A percentile compares a stretch with the other conserved stretches of the same genome.
Evolutionary conservation across 1,140 invertebrate genomes (phyloP).

Genomic region (Heliconius nattereri): DNA sequence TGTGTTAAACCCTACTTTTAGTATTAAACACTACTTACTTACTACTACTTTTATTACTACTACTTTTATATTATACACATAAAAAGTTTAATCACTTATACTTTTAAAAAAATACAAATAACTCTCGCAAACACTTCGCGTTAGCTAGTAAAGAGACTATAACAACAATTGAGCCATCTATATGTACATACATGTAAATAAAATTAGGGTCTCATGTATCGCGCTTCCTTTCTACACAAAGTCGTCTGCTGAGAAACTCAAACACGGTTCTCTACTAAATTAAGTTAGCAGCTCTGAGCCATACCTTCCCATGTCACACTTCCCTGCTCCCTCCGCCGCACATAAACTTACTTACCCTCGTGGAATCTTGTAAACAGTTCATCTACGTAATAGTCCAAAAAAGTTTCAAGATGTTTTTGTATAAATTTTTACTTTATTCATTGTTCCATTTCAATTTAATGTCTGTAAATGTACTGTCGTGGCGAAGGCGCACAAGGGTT

Average conservation of each 20-base stretch:
- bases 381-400: neutral
- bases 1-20: too few species aligned
- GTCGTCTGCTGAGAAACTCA: slow-evolving; percentile 60
- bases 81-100: too few species aligned
- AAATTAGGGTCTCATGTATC: slow-evolving; percentile 16
- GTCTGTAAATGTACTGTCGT: too few species aligned
- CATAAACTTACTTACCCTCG: slow-evolving; percentile 22
- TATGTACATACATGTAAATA: slow-evolving; percentile 4
- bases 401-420: neutral
- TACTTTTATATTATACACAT: too few species aligned
- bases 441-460: too few species aligned
- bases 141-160: neutral
- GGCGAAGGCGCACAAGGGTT: too few species aligned
- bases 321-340: slow-evolving; percentile 46
- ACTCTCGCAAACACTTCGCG: too few species aligned
- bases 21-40: too few species aligned
- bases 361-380: slow-evolving; percentile 2
- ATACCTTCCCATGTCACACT: slow-evolving; percentile 58
- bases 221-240: slow-evolving; percentile 42
- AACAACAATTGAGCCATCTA: neutral
- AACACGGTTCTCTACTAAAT: slow-evolving; percentile 74
- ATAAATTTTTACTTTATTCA: neutral
- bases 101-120: neutral
- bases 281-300: slow-evolving; percentile 64
- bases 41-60: too few species aligned